Evolutionary conservation across 2,888 invertebrate genomes (phyloP).

Genomic region (Cyrtodaria siliqua): DNA sequence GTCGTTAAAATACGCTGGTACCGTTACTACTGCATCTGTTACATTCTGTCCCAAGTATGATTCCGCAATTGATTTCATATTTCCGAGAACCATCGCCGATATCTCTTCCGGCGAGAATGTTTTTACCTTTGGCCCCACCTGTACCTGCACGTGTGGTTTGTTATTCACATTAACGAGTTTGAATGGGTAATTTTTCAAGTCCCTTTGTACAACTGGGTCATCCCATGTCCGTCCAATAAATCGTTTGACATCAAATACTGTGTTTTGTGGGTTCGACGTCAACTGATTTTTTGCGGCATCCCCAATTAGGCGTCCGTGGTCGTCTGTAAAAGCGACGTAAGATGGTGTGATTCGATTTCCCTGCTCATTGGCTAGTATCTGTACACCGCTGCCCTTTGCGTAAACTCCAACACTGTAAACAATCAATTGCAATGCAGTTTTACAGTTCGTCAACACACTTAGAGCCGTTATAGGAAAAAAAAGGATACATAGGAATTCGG

Average conservation of each 20-base stretch:
- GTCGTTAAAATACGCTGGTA: conserved; percentile 99
- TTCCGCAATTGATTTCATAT: conserved; percentile 99
- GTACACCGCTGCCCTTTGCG: conserved; percentile 96
- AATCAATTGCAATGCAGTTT: too few relatives aligned
- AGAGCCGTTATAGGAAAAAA: too few relatives aligned
- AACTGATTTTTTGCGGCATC: conserved; percentile 99
- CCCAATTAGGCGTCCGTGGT: conserved; percentile 98
- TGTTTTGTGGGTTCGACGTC: conserved; percentile 99
- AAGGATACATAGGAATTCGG: too few relatives aligned
- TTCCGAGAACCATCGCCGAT: conserved; percentile 98
- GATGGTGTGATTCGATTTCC: conserved; percentile 99
- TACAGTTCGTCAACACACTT: too few relatives aligned
- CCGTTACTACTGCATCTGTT: conserved; percentile 95
- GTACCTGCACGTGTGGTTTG: conserved; percentile 95
- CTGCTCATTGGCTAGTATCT: conserved; percentile 99
- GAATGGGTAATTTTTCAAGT: conserved; percentile 99
- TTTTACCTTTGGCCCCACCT: conserved; percentile 87
- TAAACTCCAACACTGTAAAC: conserved; percentile 88
- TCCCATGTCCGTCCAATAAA: conserved; percentile 98
- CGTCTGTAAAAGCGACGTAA: conserved; percentile 98
- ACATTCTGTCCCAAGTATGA: conserved; percentile 97
- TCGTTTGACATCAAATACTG: conserved; percentile 99
- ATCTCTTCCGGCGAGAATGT: conserved; percentile 99
- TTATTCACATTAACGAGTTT: conserved; percentile 94
- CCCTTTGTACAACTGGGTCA: conserved; percentile 96